Percentiles rank a stretch among this genome's conserved stretches.
These are phyloP conservation scores for Copidosoma aretas DNA, from an alignment of 2,888 invertebrate species.

Conservation along the genomic window DNA sequence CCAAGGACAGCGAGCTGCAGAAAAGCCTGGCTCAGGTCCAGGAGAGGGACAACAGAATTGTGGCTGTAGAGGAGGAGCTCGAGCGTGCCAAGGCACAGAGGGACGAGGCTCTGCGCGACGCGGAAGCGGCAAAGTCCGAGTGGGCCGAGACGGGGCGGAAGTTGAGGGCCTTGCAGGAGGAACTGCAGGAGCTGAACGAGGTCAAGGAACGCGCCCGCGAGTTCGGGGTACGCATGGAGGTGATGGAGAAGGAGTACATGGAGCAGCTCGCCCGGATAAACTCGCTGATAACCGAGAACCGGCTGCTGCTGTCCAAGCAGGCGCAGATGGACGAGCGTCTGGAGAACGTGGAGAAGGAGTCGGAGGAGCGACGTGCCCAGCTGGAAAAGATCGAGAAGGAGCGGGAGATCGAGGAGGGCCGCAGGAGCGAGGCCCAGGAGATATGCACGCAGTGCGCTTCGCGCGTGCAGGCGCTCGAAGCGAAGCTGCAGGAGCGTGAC, in stretches of 20 bases:
- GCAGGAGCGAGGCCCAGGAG: constrained; percentile 42
- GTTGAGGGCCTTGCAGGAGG: constrained; percentile 41
- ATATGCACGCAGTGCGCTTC: constrained; percentile 54
- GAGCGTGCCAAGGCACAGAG: constrained; percentile 37
- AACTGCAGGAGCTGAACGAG: constrained; percentile 52
- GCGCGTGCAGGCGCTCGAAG: constrained; percentile 65
- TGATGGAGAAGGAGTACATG: constrained; percentile 57
- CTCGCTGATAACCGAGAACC: constrained; percentile 53
- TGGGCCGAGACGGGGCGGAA: constrained; percentile 29
- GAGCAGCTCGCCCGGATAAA: constrained; percentile 55
- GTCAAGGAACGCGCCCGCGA: constrained; percentile 58
- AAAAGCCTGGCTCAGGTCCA: constrained; percentile 44
- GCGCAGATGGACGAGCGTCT: constrained; percentile 60
- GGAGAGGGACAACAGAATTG: constrained; percentile 52
- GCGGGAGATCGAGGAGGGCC: constrained; percentile 36
- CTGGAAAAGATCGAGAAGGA: constrained; percentile 51
- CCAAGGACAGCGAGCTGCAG: constrained; percentile 49
- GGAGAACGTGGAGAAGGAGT: constrained; percentile 55
- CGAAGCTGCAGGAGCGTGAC: constrained; percentile 78
- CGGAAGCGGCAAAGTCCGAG: constrained; percentile 35
- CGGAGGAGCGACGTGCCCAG: constrained; percentile 50
- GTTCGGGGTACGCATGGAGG: constrained; percentile 58
- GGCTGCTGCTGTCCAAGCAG: constrained; percentile 54
- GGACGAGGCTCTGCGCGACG: constrained; percentile 26
- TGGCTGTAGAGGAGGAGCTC: constrained; percentile 49